These are phyloP conservation scores for Atractosteus spatula DNA, from an alignment of 2,113 vertebrate species.

Conservation along the genomic window DNA sequence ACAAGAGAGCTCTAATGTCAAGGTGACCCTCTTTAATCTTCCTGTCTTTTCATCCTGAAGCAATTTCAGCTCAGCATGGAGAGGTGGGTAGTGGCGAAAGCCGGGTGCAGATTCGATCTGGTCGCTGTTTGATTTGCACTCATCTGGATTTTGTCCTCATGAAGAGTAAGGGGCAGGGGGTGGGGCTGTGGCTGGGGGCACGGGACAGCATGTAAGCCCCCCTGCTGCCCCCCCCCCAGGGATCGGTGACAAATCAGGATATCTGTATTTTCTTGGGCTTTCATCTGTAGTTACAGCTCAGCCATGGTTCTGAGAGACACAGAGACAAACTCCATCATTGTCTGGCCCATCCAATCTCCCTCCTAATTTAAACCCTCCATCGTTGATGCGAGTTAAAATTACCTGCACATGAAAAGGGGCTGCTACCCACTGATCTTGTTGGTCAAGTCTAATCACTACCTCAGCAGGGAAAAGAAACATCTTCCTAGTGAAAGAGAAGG, in stretches of 20 bases:
- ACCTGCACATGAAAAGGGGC: background rate
- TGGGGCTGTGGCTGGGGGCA: no score
- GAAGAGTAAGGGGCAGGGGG: background rate
- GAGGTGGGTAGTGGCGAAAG: background rate
- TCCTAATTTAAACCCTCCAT: constrained; percentile 45
- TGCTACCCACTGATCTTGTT: background rate
- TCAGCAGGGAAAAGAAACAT: background rate
- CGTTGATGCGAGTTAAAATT: constrained; percentile 17
- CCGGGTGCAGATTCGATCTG: background rate
- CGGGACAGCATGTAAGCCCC: constrained; percentile 7
- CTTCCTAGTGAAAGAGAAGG: background rate
- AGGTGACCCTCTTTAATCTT: constrained; percentile 54
- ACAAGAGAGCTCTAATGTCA: constrained; percentile 31
- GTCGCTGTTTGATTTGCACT: background rate
- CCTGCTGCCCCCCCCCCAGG: background rate
- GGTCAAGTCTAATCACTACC: constrained; percentile 5
- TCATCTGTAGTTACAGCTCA: constrained; percentile 13
- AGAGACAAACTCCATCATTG: constrained; percentile 22
- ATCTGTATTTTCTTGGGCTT: no score
- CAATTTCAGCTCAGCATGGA: constrained; percentile 16
- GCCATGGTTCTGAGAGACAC: constrained; percentile 29
- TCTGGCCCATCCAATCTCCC: constrained; percentile 30
- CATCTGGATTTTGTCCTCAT: constrained; percentile 1
- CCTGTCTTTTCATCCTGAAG: constrained; percentile 22
- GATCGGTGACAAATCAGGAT: no score